Conservation (phyloP, 2,113 vertebrate species). For the Ahaetulla prasina region DNA sequence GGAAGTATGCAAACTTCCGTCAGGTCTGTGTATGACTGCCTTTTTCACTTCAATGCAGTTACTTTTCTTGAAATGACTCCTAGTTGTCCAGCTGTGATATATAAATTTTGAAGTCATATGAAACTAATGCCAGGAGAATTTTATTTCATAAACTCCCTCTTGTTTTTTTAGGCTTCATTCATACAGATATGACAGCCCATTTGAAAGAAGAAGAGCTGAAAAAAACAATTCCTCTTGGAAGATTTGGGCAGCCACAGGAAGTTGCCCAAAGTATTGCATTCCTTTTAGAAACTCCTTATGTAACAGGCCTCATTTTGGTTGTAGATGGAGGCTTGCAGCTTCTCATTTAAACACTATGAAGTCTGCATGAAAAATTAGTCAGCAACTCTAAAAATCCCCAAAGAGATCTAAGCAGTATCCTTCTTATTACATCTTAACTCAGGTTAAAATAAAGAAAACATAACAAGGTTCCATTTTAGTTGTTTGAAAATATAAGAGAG, state of each 20-base stretch:
- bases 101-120: not conserved
- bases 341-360: conserved; percentile 61
- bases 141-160: not conserved
- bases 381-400: not conserved
- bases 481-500: not conserved
- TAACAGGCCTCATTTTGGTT: conserved; percentile 85
- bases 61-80: not conserved
- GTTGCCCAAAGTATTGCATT: conserved; percentile 82
- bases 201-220: conserved; percentile 72
- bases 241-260: conserved; percentile 83
- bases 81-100: not conserved
- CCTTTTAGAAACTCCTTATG: conserved; percentile 82
- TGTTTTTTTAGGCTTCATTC: conserved; percentile 80
- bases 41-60: not conserved
- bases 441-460: not conserved
- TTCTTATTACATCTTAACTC: not conserved
- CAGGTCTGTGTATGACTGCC: not conserved
- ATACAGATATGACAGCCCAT: conserved; percentile 86
- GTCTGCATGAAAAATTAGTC: not conserved
- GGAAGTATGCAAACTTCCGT: not conserved
- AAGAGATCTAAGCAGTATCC: not conserved
- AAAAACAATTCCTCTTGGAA: conserved; percentile 76
- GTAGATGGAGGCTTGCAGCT: conserved; percentile 91
- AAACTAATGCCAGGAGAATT: not conserved
- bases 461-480: not conserved